These are phyloP conservation scores for Bettongia penicillata DNA, from an alignment of 2,113 vertebrate species.

Conservation along the genomic window DNA sequence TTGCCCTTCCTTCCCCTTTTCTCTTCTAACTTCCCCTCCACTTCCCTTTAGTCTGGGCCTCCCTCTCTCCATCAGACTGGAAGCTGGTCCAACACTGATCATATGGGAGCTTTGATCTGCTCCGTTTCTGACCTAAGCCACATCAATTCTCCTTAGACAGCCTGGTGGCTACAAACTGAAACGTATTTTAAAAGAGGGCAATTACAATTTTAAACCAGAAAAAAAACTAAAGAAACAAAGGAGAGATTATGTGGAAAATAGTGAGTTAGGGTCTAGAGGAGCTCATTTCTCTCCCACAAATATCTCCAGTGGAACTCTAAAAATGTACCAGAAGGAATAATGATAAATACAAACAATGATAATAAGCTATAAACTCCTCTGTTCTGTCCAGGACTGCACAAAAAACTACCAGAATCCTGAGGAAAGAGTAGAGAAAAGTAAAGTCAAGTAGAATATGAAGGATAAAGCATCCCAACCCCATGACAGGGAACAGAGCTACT, in stretches of 20 bases:
- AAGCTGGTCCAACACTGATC: background rate
- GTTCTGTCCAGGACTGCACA: background rate
- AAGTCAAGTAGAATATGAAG: background rate
- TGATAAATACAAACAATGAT: background rate
- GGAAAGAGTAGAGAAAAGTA: background rate
- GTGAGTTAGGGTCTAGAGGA: background rate
- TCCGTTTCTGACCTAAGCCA: background rate
- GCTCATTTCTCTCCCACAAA: background rate
- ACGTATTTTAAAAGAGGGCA: background rate
- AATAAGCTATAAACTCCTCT: background rate
- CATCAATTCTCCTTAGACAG: background rate
- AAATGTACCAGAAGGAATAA: background rate
- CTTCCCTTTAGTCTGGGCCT: background rate
- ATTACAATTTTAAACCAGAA: background rate
- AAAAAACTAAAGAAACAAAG: background rate
- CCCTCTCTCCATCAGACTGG: background rate
- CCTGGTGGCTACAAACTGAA: background rate
- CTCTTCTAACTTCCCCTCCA: background rate
- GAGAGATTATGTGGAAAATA: background rate
- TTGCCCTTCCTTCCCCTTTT: background rate
- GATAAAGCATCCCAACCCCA: background rate
- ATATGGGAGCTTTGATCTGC: background rate
- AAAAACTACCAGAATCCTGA: background rate
- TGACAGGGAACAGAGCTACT: background rate
- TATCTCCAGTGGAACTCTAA: background rate